Evolutionary conservation across 1,140 invertebrate genomes (phyloP).

Genomic region (Pseudomyrmex cubaensis): DNA sequence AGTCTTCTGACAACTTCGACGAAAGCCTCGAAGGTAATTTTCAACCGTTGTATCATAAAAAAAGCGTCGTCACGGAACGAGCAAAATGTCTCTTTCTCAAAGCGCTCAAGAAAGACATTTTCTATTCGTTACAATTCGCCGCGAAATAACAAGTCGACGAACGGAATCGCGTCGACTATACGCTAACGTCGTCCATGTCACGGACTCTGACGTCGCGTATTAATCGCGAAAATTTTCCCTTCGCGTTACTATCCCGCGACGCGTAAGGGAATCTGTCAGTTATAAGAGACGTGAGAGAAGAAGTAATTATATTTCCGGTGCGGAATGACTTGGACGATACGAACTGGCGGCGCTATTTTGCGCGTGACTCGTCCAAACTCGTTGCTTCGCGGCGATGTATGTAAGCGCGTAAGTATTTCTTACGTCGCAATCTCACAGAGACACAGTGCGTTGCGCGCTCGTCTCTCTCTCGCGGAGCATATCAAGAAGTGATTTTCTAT

Average conservation of each 20-base stretch:
- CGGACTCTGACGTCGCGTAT: conserved; percentile 32
- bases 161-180: background rate
- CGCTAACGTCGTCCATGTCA: conserved; percentile 31
- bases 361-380: conserved; percentile 49
- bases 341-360: conserved; percentile 49
- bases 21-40: conserved; percentile 35
- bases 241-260: conserved; percentile 31
- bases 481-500: conserved; percentile 60
- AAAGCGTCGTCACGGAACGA: background rate
- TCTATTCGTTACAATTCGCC: conserved; percentile 34
- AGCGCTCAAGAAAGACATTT: background rate
- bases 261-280: conserved; percentile 39
- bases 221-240: conserved; percentile 46
- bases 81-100: background rate
- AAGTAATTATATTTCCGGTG: conserved; percentile 59
- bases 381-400: background rate
- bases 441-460: conserved; percentile 12
- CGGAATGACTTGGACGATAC: conserved; percentile 53
- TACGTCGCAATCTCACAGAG: conserved; percentile 53
- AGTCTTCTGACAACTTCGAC: conserved; percentile 32
- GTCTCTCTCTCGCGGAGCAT: conserved; percentile 20
- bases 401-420: background rate
- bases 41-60: conserved; percentile 7
- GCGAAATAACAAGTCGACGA: conserved; percentile 36
- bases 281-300: conserved; percentile 35